These are phyloP conservation scores for Cyclura pinguis DNA, from an alignment of 2,797 vertebrate species.

Conservation along the genomic window DNA sequence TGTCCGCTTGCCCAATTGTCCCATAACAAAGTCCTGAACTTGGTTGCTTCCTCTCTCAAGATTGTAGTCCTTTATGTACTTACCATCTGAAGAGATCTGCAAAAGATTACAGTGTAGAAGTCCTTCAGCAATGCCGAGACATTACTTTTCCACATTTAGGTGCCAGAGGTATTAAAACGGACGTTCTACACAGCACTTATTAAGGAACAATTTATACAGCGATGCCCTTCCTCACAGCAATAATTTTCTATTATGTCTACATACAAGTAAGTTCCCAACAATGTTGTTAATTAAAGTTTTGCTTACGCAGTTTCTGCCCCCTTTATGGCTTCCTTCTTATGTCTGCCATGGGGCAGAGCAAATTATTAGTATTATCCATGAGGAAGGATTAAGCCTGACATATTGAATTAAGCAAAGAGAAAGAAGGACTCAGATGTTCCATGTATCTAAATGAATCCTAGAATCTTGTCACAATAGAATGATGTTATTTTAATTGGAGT, in stretches of 20 bases:
- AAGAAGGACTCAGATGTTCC: neutral
- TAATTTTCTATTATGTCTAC: neutral
- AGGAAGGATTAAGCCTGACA: neutral
- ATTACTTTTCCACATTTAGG: neutral
- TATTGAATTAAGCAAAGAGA: neutral
- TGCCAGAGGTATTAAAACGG: neutral
- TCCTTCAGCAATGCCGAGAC: neutral
- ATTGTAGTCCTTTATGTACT: neutral
- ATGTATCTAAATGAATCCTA: neutral
- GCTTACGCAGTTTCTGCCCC: neutral
- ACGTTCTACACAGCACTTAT: neutral
- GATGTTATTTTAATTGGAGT: neutral
- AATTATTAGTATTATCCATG: neutral
- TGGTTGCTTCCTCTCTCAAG: neutral
- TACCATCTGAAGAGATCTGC: neutral
- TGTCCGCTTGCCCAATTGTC: neutral
- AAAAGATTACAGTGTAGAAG: neutral
- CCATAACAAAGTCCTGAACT: neutral
- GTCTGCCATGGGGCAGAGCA: neutral
- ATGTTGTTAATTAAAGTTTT: constrained; percentile 5
- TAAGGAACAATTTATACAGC: neutral
- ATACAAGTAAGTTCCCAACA: neutral
- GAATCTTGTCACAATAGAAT: neutral
- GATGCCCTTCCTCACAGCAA: neutral
- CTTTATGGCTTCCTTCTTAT: neutral